Conservation (phyloP, 2,113 vertebrate species). For the Eulemur macaco region DNA sequence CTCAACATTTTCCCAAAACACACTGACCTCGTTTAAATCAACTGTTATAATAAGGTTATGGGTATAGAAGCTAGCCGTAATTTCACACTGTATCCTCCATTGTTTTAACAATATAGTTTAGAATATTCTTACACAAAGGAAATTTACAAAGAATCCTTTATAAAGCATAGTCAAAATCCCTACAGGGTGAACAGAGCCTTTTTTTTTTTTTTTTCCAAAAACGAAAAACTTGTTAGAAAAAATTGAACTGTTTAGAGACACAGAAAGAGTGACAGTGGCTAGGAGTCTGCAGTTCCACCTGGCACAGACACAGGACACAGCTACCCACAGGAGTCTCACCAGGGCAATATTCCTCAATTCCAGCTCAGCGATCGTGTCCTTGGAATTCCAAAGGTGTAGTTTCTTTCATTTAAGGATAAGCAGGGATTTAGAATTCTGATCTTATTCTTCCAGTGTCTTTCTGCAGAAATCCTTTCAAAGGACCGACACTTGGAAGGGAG, state of each 20-base stretch:
- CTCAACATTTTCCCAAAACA: not conserved
- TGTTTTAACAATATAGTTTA: not conserved
- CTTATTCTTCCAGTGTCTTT: not conserved
- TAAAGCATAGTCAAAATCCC: not conserved
- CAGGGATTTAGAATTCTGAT: not conserved
- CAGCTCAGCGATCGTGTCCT: not conserved
- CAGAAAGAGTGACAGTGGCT: fast-evolving
- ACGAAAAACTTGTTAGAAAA: not conserved
- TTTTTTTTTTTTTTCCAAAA: not conserved
- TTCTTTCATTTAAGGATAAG: not conserved
- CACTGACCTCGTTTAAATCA: not conserved
- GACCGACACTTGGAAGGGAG: no score
- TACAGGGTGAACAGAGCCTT: not conserved
- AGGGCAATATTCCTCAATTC: not conserved
- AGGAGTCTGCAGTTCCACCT: not conserved
- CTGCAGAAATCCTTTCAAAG: not conserved
- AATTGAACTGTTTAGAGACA: fast-evolving
- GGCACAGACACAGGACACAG: not conserved
- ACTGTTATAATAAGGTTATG: not conserved
- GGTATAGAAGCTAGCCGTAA: not conserved
- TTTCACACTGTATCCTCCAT: not conserved
- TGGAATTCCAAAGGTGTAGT: not conserved
- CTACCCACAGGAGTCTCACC: fast-evolving
- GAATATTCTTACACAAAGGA: not conserved
- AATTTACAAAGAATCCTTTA: not conserved